Percentiles rank a stretch among this genome's conserved stretches.
Conservation (phyloP, 2,113 vertebrate species). For the Tetrao urogallus region DNA sequence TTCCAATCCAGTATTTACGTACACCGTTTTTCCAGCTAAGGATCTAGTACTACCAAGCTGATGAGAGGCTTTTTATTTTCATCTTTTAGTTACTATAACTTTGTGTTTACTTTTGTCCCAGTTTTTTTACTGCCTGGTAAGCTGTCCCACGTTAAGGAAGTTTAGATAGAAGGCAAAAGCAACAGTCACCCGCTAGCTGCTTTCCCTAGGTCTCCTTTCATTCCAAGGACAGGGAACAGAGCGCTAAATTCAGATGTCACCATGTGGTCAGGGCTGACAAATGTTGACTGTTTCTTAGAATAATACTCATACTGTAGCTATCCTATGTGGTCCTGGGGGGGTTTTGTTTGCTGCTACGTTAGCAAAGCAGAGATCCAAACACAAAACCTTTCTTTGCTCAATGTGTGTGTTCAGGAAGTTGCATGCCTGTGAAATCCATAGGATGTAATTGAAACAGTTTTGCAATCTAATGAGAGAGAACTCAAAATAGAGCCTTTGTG, state of each 20-base stretch:
- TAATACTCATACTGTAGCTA: conserved; percentile 20
- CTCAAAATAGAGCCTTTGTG: conserved; percentile 32
- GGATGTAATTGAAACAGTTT: conserved; percentile 51
- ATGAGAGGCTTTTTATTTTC: neutral
- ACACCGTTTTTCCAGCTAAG: neutral
- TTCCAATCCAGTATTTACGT: neutral
- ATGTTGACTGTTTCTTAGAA: conserved; percentile 31
- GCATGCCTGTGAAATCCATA: conserved; percentile 46
- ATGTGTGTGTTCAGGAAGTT: conserved; percentile 57
- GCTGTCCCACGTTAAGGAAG: neutral
- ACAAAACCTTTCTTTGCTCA: neutral
- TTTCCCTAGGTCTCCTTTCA: neutral
- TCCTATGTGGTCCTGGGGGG: neutral
- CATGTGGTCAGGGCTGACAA: conserved; percentile 22
- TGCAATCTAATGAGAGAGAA: conserved; percentile 44
- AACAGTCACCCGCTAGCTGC: neutral
- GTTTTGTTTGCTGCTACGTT: conserved; percentile 36
- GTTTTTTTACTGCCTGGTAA: neutral
- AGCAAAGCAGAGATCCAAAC: conserved; percentile 40
- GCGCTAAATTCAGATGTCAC: conserved; percentile 27
- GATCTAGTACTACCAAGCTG: neutral
- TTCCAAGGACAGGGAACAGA: neutral
- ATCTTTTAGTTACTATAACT: neutral
- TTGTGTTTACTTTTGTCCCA: neutral
- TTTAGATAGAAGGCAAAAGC: neutral